A percentile compares a stretch with the other conserved stretches of the same genome.
Evolutionary conservation across 2,888 invertebrate species (phyloP).

Genomic region (Merodon equestris): DNA sequence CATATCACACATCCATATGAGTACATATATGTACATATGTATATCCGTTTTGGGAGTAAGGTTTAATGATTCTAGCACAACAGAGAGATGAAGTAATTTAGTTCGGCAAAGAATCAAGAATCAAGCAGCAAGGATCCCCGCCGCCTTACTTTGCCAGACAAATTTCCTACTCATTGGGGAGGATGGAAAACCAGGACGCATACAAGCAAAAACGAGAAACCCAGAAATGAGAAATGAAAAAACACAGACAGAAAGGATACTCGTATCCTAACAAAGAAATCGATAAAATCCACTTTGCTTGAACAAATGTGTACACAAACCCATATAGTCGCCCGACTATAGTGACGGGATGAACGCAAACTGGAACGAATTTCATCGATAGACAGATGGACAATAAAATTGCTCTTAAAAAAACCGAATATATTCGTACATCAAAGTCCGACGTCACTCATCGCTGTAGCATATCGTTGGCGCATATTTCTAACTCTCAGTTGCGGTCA

Average conservation of each 20-base stretch:
- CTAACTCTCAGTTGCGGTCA: too few relatives aligned
- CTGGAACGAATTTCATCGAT: too few relatives aligned
- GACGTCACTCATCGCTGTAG: too few relatives aligned
- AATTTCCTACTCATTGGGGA: slow-evolving; percentile 57
- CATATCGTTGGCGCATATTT: too few relatives aligned
- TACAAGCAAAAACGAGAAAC: background rate
- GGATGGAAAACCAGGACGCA: background rate
- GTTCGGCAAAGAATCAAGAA: slow-evolving; percentile 32
- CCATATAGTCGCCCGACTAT: background rate
- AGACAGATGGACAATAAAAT: too few relatives aligned
- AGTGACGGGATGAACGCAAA: background rate
- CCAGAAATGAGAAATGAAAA: slow-evolving; percentile 22
- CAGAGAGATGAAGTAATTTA: slow-evolving; percentile 42
- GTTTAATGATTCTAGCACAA: slow-evolving; percentile 60
- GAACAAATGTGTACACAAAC: slow-evolving; percentile 34
- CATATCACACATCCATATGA: slow-evolving; percentile 5
- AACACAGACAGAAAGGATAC: slow-evolving; percentile 34
- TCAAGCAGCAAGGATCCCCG: slow-evolving; percentile 2
- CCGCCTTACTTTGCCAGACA: slow-evolving; percentile 31
- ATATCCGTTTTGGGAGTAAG: slow-evolving; percentile 5
- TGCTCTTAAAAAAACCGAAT: too few relatives aligned
- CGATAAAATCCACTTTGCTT: slow-evolving; percentile 49
- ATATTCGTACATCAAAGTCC: too few relatives aligned
- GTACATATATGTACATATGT: too few relatives aligned
- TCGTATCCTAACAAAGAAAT: slow-evolving; percentile 34